Evolutionary conservation across 2,797 vertebrate genomes (phyloP), one percentile per base, ranked within the genome.

Genomic region (Echiichthys vipera): DNA sequence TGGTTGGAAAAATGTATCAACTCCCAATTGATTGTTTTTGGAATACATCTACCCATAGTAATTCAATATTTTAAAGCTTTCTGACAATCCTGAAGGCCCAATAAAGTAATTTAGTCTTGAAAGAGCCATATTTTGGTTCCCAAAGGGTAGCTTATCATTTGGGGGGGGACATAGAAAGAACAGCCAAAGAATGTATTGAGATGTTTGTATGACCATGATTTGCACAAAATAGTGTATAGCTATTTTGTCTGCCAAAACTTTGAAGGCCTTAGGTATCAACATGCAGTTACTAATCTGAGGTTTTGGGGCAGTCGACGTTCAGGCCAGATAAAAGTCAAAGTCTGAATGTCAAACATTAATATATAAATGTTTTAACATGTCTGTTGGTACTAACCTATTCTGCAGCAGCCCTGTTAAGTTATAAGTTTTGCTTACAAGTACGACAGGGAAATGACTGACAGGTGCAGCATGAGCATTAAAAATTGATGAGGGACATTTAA

Each of bases 401-500:
- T 43, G 34, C 61, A 39, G 40, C 73, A 51, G 36, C 51, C 3
- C 4, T 58, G 66, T 47, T 70, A 53, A 68, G 34, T 58, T 55
- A 53, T 74, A 47, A 30, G 42, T 78, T 90, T 81, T 77, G 65
- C 79, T 85, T 76, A 76, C 71, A 72, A 59, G 65, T 65, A 25
- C 22, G 32, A 64, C 65, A 74, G 55, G 62, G 65, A 77, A 69
- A 43, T 20, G 85, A 88, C 77, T 85, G 90, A 83, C 85, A 87
- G 82, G 79, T 83, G 66, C 73, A 83, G 77, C 50, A 14, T 39
- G 45, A 63, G 46, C 77, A 82, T 89, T 59, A 89, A 87, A 71
- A 61, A 85, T 77, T 71, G 81, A 90, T 62, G 71, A 70, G 58
- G 43, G 71, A 61, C 69, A 74, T 86, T 83, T 91, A 88, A 90